Evolutionary conservation across 2,113 vertebrate genomes (phyloP).

Genomic region (Aleadryas rufinucha): DNA sequence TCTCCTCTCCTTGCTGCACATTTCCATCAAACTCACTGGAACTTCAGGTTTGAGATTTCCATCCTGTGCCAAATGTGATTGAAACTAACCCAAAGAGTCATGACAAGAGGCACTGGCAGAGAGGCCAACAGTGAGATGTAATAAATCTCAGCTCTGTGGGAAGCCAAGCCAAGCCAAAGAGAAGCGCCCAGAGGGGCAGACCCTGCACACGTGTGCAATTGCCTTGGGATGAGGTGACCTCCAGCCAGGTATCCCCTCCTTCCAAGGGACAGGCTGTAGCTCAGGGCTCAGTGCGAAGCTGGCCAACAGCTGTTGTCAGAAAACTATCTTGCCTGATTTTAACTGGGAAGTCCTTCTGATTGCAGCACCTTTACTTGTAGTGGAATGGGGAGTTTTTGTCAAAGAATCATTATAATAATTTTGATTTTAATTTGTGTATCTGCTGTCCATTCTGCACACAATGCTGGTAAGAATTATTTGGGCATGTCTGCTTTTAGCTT

Average conservation of each 20-base stretch:
- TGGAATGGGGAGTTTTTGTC: accelerated
- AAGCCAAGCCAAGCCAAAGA: background rate
- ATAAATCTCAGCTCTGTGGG: background rate
- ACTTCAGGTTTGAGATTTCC: background rate
- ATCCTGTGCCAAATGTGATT: background rate
- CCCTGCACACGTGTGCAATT: accelerated
- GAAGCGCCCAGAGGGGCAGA: background rate
- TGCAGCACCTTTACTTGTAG: background rate
- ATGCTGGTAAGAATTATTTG: background rate
- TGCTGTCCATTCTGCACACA: background rate
- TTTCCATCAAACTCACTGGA: background rate
- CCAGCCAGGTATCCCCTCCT: background rate
- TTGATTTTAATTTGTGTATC: background rate
- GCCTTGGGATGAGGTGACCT: background rate
- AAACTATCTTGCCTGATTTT: background rate
- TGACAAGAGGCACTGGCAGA: background rate
- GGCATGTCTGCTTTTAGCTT: background rate
- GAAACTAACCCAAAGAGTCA: background rate
- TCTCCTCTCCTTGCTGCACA: background rate
- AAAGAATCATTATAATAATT: background rate
- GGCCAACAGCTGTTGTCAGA: background rate
- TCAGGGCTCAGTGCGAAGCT: background rate
- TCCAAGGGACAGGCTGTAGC: background rate
- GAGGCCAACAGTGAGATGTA: background rate
- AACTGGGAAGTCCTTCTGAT: background rate